phyloP scores from a whole-genome alignment of 2,113 vertebrate genomes.

The Phoxinus phoxinus region DNA sequence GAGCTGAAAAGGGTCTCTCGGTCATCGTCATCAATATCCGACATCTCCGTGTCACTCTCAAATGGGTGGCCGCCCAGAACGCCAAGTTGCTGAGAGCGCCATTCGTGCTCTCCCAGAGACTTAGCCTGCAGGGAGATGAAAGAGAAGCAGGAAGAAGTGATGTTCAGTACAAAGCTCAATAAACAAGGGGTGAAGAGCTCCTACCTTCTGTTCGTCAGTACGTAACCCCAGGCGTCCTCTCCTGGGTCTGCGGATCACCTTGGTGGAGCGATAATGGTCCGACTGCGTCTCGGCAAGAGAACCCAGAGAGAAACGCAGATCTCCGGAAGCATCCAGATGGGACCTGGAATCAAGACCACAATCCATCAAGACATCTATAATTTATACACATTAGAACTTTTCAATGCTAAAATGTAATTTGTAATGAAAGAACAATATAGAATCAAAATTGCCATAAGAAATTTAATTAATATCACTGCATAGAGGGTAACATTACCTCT shows the following conservation, averaged over 20 bases:
- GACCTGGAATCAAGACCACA: slow-evolving; percentile 74
- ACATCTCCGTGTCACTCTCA: slow-evolving; percentile 98
- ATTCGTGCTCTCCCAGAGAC: slow-evolving; percentile 94
- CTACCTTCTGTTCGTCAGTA: slow-evolving; percentile 90
- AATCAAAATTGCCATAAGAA: too few species aligned
- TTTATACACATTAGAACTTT: not conserved
- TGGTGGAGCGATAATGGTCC: slow-evolving; percentile 92
- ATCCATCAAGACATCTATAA: not conserved
- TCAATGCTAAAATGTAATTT: not conserved
- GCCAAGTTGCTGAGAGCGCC: slow-evolving; percentile 92
- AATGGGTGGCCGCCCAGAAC: slow-evolving; percentile 90
- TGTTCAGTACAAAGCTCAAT: not conserved
- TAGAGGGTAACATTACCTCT: too few species aligned
- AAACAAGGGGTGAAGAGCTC: not conserved
- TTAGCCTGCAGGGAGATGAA: slow-evolving; percentile 81
- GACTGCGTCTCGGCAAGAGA: slow-evolving; percentile 93
- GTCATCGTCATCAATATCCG: slow-evolving; percentile 97
- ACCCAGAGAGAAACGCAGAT: slow-evolving; percentile 91
- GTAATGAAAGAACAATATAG: too few species aligned
- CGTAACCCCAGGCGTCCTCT: slow-evolving; percentile 88
- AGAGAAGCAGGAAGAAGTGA: not conserved
- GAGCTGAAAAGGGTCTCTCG: slow-evolving; percentile 97
- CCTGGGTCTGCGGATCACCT: slow-evolving; percentile 90
- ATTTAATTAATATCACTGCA: too few species aligned
- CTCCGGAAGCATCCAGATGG: slow-evolving; percentile 90